Evolutionary conservation across 2,888 invertebrate genomes (phyloP).

Genomic region (Coecobrya sp.): DNA sequence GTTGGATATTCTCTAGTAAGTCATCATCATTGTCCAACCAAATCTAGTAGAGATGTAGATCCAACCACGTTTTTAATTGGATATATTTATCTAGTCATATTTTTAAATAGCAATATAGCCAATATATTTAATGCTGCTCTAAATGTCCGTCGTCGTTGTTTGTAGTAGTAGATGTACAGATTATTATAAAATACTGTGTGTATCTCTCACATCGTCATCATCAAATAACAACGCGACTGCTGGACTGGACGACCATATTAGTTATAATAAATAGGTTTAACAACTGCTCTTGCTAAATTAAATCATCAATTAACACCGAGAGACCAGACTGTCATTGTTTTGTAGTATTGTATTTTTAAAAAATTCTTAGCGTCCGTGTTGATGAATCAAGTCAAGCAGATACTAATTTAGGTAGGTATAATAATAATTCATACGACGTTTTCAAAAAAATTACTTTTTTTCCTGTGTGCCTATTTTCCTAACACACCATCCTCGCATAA

Average conservation of each 20-base stretch:
- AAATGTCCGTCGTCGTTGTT: background rate
- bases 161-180: background rate
- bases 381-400: background rate
- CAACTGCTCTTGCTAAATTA: background rate
- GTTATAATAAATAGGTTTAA: background rate
- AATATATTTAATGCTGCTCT: too few relatives aligned
- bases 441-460: background rate
- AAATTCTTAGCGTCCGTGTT: background rate
- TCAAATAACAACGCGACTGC: constrained; percentile 1
- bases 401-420: background rate
- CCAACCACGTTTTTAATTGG: too few relatives aligned
- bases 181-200: constrained; percentile 40
- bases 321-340: constrained; percentile 78
- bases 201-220: background rate
- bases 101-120: too few relatives aligned
- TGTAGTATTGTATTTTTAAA: background rate
- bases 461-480: too few relatives aligned
- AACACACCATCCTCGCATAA: too few relatives aligned
- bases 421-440: constrained; percentile 9
- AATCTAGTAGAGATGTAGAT: too few relatives aligned
- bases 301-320: constrained; percentile 50
- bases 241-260: constrained; percentile 33
- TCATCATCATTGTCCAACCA: background rate
- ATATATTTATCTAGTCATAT: too few relatives aligned
- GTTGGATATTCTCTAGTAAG: background rate